A percentile compares a stretch with the other conserved stretches of the same genome.
These are phyloP conservation scores for Leucophenga montana DNA, from an alignment of 2,888 invertebrate species.

Conservation along the genomic window DNA sequence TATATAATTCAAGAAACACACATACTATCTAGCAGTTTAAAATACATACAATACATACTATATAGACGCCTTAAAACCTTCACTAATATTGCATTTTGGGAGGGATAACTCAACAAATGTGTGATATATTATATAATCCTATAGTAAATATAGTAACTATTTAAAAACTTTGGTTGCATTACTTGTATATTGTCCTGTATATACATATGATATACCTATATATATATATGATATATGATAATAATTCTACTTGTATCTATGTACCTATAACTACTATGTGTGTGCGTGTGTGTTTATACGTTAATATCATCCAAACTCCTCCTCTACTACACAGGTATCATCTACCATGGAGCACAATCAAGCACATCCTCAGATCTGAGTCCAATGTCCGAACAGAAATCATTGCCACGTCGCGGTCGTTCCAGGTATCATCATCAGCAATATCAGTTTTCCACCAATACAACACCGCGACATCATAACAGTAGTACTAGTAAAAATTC, in stretches of 20 bases:
- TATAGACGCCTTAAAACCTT: no score
- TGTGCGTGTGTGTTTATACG: slow-evolving; percentile 7
- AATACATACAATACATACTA: no score
- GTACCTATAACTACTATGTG: slow-evolving; percentile 1
- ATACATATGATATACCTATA: slow-evolving; percentile 12
- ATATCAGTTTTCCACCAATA: slow-evolving; percentile 75
- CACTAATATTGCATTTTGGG: no score
- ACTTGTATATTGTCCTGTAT: no score
- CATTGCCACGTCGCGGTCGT: slow-evolving; percentile 81
- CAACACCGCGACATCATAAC: slow-evolving; percentile 75
- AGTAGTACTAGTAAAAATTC: slow-evolving; percentile 63
- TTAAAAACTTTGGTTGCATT: no score
- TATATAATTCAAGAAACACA: no score
- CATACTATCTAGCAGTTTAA: no score
- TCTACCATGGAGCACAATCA: slow-evolving; percentile 83
- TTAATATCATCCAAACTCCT: slow-evolving; percentile 12
- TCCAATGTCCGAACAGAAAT: slow-evolving; percentile 85
- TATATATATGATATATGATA: neutral
- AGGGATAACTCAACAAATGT: no score
- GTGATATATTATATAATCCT: no score
- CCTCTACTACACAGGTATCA: slow-evolving; percentile 76
- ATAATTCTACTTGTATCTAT: slow-evolving; percentile 8
- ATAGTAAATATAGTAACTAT: no score
- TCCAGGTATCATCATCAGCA: slow-evolving; percentile 78
- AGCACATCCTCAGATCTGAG: slow-evolving; percentile 85